A percentile compares a stretch with the other conserved stretches of the same genome.
phyloP scores from a whole-genome alignment of 2,113 vertebrate genomes.

The Phyllostomus discolor region DNA sequence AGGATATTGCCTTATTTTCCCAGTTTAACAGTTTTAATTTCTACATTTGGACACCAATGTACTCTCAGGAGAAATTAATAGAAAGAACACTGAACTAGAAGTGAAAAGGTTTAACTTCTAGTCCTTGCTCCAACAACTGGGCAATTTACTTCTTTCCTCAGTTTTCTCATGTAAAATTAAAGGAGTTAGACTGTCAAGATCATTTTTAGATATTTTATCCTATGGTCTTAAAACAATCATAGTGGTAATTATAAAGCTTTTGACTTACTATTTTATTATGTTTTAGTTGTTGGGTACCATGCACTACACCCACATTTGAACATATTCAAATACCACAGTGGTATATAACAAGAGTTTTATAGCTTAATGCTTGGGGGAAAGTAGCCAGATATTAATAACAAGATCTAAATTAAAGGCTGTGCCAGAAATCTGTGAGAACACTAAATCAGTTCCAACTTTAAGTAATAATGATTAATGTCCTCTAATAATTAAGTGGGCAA shows the following conservation, averaged over 20 bases:
- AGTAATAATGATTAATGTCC: conserved; percentile 60
- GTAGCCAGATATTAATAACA: conserved; percentile 44
- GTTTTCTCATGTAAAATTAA: not conserved
- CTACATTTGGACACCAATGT: not conserved
- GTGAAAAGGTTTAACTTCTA: not conserved
- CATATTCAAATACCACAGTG: not conserved
- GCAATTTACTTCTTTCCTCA: not conserved
- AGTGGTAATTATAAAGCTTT: not conserved
- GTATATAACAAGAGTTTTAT: not conserved
- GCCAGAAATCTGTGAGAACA: conserved; percentile 51
- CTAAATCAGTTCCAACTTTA: conserved; percentile 44
- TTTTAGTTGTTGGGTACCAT: not conserved
- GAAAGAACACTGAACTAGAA: not conserved
- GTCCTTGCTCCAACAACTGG: not conserved
- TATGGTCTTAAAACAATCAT: not conserved
- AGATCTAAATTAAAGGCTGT: conserved; percentile 51
- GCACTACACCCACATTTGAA: not conserved
- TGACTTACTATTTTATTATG: not conserved
- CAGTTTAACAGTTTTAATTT: not conserved
- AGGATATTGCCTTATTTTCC: not conserved
- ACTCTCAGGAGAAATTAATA: not conserved
- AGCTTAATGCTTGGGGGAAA: not conserved
- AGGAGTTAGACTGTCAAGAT: not conserved
- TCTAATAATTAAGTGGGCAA: conserved; percentile 48
- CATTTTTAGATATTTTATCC: not conserved